Evolutionary conservation across 2,113 vertebrate genomes (phyloP).

Genomic region (Diadophis punctatus): DNA sequence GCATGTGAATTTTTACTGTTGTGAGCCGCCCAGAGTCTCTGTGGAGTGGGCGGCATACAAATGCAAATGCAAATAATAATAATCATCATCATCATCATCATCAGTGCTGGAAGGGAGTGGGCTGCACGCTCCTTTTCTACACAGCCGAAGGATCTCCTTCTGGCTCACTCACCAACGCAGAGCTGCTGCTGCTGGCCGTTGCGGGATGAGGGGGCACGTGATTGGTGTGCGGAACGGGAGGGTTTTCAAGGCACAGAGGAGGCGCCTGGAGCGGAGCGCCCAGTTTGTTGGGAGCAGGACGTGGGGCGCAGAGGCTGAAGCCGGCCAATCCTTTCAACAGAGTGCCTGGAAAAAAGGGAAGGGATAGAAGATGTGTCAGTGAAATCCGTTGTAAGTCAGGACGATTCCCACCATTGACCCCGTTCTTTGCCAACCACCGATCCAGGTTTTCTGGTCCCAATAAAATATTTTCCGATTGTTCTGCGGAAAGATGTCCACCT

Average conservation of each 20-base stretch:
- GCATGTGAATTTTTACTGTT: too few relatives aligned
- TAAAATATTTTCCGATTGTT: too few relatives aligned
- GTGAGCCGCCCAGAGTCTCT: too few relatives aligned
- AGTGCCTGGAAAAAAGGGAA: neutral
- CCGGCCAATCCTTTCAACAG: slow-evolving; percentile 19
- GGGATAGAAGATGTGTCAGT: neutral
- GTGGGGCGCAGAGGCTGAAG: slow-evolving; percentile 4
- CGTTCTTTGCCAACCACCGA: too few relatives aligned
- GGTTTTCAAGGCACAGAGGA: slow-evolving; percentile 8
- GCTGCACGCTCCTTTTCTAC: neutral
- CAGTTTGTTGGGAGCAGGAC: neutral
- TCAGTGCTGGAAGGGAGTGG: too few relatives aligned
- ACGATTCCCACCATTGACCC: too few relatives aligned
- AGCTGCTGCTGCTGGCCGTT: neutral
- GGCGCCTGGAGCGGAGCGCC: slow-evolving; percentile 14
- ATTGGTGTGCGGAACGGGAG: slow-evolving; percentile 7
- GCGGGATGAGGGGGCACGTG: neutral
- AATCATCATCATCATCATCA: too few relatives aligned
- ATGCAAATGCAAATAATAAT: too few relatives aligned
- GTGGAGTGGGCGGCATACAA: too few relatives aligned
- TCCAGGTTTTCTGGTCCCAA: too few relatives aligned
- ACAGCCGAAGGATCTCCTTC: too few relatives aligned
- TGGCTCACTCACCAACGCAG: slow-evolving; percentile 1
- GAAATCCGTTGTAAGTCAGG: neutral
- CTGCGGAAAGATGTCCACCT: too few relatives aligned